Evolutionary conservation across 2,113 vertebrate genomes (phyloP).

Genomic region (Apus apus): DNA sequence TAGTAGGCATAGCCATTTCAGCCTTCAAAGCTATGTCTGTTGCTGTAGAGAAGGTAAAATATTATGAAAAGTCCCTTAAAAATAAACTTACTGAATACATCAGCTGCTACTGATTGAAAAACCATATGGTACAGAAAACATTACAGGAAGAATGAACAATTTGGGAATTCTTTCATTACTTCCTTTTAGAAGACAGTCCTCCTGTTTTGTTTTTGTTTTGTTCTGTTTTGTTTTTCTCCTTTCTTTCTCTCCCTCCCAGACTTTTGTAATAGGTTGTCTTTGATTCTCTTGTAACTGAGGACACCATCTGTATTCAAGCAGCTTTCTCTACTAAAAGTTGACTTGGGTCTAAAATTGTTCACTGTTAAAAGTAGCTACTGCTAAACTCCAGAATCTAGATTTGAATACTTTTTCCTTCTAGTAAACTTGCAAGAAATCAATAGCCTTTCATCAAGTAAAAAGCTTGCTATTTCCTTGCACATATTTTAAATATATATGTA

Average conservation of each 20-base stretch:
- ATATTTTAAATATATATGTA: background rate
- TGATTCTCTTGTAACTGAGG: background rate
- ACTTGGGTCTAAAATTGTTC: background rate
- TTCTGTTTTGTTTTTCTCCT: background rate
- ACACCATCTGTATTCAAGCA: background rate
- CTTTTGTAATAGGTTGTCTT: background rate
- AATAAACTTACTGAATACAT: constrained; percentile 31
- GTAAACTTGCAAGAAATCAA: background rate
- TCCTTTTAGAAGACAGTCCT: background rate
- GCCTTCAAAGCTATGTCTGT: constrained; percentile 42
- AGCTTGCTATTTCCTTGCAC: background rate
- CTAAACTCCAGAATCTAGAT: background rate
- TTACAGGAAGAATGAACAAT: background rate
- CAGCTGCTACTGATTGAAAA: constrained; percentile 44
- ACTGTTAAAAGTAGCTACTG: background rate
- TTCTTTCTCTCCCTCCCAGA: background rate
- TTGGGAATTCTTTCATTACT: background rate
- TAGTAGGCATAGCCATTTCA: background rate
- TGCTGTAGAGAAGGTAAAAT: constrained; percentile 50
- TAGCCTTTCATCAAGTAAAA: background rate
- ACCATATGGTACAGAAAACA: background rate
- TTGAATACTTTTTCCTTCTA: background rate
- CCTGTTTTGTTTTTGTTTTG: background rate
- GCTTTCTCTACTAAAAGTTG: background rate
- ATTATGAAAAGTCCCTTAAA: constrained; percentile 49